These are phyloP conservation scores for Phasia obesa DNA, from an alignment of 2,888 invertebrate species.

Conservation along the genomic window DNA sequence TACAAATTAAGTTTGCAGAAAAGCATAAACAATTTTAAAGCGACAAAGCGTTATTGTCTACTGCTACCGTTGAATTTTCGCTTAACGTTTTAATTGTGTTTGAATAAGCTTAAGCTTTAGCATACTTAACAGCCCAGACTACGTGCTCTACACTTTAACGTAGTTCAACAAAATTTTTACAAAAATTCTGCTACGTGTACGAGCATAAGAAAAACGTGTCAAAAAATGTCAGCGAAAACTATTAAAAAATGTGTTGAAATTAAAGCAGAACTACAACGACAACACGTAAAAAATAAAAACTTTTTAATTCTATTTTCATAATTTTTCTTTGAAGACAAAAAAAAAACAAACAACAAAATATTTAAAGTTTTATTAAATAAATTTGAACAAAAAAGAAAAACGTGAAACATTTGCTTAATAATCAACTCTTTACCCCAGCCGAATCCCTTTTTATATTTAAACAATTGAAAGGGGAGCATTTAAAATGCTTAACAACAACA, in stretches of 20 bases:
- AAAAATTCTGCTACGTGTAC: constrained; percentile 60
- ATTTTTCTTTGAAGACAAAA: neutral
- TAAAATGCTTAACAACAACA: constrained; percentile 24
- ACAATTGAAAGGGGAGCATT: too few relatives aligned
- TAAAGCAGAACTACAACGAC: constrained; percentile 12
- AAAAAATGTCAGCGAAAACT: constrained; percentile 33
- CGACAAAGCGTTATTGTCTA: too few relatives aligned
- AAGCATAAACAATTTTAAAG: too few relatives aligned
- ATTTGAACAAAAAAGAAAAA: constrained; percentile 21
- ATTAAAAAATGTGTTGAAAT: constrained; percentile 32
- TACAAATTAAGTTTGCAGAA: neutral
- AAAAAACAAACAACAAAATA: neutral
- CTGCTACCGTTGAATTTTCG: neutral
- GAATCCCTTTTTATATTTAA: neutral
- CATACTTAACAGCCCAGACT: constrained; percentile 30
- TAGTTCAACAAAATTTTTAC: constrained; percentile 52
- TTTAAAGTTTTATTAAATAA: constrained; percentile 31
- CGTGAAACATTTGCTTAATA: constrained; percentile 29
- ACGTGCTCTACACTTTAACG: constrained; percentile 60
- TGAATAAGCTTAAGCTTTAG: constrained; percentile 27
- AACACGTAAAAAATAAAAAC: constrained; percentile 46
- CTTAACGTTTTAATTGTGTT: constrained; percentile 29
- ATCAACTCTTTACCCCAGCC: neutral
- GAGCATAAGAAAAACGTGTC: constrained; percentile 62
- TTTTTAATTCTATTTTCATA: constrained; percentile 66